Percentiles rank a stretch among this genome's conserved stretches.
Conservation (phyloP, 2,888 invertebrate species). For the Campopleginae sp. region DNA sequence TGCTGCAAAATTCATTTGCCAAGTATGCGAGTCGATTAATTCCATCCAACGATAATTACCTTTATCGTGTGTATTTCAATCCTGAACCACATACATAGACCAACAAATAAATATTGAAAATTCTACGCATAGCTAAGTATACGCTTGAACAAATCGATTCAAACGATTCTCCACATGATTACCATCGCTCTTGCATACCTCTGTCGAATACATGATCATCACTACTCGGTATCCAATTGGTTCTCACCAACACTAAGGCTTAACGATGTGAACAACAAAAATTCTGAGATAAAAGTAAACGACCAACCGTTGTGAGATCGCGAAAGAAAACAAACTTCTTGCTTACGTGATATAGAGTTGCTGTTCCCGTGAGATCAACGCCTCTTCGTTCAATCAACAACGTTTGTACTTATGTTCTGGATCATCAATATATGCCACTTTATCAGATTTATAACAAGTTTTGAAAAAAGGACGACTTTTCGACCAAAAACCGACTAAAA, state of each 20-base stretch:
- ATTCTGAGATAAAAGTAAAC: background rate
- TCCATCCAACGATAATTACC: constrained; percentile 42
- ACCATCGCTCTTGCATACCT: constrained; percentile 44
- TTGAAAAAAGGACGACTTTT: background rate
- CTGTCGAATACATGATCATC: constrained; percentile 59
- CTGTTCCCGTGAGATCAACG: constrained; percentile 45
- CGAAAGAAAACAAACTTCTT: constrained; percentile 12
- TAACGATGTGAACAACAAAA: constrained; percentile 24
- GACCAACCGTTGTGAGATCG: constrained; percentile 33
- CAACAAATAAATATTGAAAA: background rate
- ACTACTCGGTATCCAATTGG: constrained; percentile 44
- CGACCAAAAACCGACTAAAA: no score
- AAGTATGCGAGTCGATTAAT: constrained; percentile 61
- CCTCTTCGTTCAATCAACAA: constrained; percentile 54
- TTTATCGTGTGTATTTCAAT: constrained; percentile 31
- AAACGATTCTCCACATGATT: constrained; percentile 62
- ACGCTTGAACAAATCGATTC: constrained; percentile 48
- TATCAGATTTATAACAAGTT: background rate
- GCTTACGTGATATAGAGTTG: constrained; percentile 42
- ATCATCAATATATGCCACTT: background rate
- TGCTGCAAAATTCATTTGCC: constrained; percentile 61
- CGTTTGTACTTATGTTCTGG: background rate
- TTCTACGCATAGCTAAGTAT: background rate
- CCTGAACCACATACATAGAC: background rate
- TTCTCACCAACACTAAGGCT: constrained; percentile 41